Base-by-base conservation (phyloP, 2,113 vertebrate species). In the Seriola rivoliana region DNA sequence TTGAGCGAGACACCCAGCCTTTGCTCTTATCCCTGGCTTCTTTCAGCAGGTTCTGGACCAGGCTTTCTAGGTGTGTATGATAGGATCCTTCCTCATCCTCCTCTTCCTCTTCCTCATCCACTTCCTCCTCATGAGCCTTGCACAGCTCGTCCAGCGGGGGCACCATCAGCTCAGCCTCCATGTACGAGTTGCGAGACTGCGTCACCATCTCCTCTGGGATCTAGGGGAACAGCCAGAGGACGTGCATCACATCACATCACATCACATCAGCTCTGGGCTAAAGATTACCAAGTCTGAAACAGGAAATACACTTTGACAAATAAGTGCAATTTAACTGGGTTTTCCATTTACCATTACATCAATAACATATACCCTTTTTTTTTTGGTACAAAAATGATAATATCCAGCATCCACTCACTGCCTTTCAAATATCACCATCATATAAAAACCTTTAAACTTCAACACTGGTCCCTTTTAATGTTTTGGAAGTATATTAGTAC, bases 21-120 rank as follows among this genome's bases (percentile, higher is more conserved):
- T 97, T 99, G 92, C 96, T 96, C 87, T 96, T 98, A 57, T 99
- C 98, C 88, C 94, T 97, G 90, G 95, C 96, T 85, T 99, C 98
- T 88, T 97, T 99, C 81, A 96, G 95, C 55, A 99, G 94, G 84
- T 91, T 95, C 77, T 97, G 97, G 62, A 97, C 83, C 19, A 97
- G 94, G 63, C 89, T 93, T 74, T 98, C 97, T 76, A 99, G 66
- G 81, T 97, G 96, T 0, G 90, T 90, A 8, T 95, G 95, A 80
- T 96, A 97, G 55, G 94, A 96, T 1, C 95, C 96, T n/a, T 94
- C 95, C 32, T 95, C 96, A 34, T 98, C 96, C 59, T 97, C 97
- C 79, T 95, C 94, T 74, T 96, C 93, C 58, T 90, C 94, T 0
- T 93, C 93, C 16, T 81, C 91, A 1, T 93, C 93, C 19, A 75